Conservation (phyloP, 2,113 vertebrate species). For the Labrus mixtus region DNA sequence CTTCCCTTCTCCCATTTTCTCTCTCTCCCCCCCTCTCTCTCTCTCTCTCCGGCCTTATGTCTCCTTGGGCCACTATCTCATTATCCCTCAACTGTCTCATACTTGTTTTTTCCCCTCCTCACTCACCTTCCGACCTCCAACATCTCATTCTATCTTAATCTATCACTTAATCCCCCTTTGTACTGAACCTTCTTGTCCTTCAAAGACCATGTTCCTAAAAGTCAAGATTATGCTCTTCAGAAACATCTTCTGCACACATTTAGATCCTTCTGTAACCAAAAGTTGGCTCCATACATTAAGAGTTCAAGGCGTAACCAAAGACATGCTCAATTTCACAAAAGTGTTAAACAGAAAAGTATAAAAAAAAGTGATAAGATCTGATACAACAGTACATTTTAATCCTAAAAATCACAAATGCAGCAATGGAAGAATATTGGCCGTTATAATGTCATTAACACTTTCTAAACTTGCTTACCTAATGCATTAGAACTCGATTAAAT, state of each 20-base stretch:
- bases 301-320: background rate
- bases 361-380: no score
- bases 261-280: background rate
- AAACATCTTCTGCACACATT: constrained; percentile 15
- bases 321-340: no score
- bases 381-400: background rate
- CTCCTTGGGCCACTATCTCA: constrained; percentile 1
- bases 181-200: constrained; percentile 2
- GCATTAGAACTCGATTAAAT: background rate
- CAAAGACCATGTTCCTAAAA: constrained; percentile 6
- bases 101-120: constrained; percentile 1
- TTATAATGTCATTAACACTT: background rate
- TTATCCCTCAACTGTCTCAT: constrained; percentile 22
- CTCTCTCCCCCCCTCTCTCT: no score
- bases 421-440: background rate
- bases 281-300: background rate
- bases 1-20: background rate
- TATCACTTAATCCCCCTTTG: constrained; percentile 26
- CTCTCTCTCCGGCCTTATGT: background rate
- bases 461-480: background rate
- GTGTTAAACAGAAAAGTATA: no score
- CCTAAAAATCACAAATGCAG: background rate
- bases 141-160: background rate
- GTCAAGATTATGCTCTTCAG: constrained; percentile 8
- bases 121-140: background rate